A percentile compares a stretch with the other conserved stretches of the same genome.
These are phyloP conservation scores for Griposia aprilina DNA, from an alignment of 2,888 invertebrate species.

Conservation along the genomic window DNA sequence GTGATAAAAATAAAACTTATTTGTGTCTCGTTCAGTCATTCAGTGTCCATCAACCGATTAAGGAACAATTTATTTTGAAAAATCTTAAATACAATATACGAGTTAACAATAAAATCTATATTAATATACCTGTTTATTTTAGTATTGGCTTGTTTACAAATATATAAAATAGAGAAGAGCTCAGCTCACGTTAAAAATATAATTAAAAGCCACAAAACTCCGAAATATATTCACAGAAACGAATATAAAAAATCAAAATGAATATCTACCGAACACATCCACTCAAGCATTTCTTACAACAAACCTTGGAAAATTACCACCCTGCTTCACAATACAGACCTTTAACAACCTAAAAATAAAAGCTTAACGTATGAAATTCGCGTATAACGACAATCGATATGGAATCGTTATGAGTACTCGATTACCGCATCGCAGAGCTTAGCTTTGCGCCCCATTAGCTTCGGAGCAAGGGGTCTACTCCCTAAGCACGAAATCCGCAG, in stretches of 20 bases:
- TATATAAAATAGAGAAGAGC: too few species aligned
- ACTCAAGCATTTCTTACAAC: constrained; percentile 29
- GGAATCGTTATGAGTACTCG: constrained; percentile 56
- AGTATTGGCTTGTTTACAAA: too few species aligned
- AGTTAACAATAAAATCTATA: too few species aligned
- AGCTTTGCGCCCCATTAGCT: constrained; percentile 58
- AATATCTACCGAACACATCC: constrained; percentile 21
- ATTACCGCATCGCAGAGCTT: constrained; percentile 56
- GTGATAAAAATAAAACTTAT: too few species aligned
- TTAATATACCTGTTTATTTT: too few species aligned
- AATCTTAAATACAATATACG: too few species aligned
- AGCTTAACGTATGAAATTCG: constrained; percentile 18
- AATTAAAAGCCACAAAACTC: background rate
- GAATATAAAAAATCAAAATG: constrained; percentile 23
- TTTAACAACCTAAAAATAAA: constrained; percentile 21
- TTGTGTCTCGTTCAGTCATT: too few species aligned
- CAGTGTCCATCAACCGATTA: too few species aligned
- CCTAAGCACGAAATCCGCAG: too few species aligned
- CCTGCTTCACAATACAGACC: constrained; percentile 6
- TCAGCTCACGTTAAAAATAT: background rate
- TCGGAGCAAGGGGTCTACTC: constrained; percentile 17
- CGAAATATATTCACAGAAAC: background rate
- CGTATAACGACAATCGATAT: constrained; percentile 46
- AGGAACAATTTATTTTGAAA: too few species aligned
- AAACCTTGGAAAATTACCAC: constrained; percentile 31